phyloP scores from a whole-genome alignment of 2,888 invertebrate genomes.

The Chaetogeoica ovagalla region DNA sequence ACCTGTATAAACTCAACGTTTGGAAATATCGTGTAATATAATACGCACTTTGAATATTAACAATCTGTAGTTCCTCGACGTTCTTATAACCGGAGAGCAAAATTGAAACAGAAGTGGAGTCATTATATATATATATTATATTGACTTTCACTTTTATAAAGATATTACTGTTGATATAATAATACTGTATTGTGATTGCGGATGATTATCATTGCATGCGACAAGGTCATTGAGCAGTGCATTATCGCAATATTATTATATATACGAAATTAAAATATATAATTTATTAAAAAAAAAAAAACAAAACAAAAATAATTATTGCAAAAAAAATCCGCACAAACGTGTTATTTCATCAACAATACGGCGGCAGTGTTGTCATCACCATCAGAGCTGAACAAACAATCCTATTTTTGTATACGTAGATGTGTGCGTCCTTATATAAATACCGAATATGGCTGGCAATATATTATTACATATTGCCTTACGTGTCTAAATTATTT shows the following conservation, averaged over 20 bases:
- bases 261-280: neutral
- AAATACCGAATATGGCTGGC: no score
- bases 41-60: neutral
- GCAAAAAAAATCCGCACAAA: no score
- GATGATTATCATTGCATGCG: neutral
- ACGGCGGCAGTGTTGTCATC: neutral
- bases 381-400: constrained; percentile 17
- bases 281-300: no score
- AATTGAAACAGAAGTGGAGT: constrained; percentile 26
- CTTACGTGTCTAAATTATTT: neutral
- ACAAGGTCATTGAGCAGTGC: neutral
- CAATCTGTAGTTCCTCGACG: constrained; percentile 9
- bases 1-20: no score
- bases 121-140: neutral
- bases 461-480: neutral
- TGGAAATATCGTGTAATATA: neutral
- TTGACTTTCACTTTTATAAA: constrained; percentile 26
- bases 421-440: neutral
- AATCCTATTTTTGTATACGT: neutral
- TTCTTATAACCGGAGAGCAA: neutral
- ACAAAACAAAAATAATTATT: neutral
- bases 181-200: neutral
- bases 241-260: neutral
- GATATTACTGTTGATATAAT: neutral
- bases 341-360: no score